Conservation (phyloP, 2,797 vertebrate genomes). For the Mormyrus hasselquistii region DNA sequence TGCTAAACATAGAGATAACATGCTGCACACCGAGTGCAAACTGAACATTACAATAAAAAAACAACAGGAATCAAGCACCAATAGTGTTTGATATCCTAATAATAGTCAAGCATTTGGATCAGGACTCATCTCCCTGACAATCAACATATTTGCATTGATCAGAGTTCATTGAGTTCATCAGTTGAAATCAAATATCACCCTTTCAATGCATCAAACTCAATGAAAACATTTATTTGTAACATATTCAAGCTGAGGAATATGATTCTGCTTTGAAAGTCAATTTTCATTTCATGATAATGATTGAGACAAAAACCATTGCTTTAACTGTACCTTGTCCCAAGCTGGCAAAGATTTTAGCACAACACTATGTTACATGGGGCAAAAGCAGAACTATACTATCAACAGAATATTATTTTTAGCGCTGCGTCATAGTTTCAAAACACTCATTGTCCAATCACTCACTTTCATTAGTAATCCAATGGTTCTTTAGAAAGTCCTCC, state of each 20-base stretch:
- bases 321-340: neutral
- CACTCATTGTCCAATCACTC: neutral
- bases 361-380: neutral
- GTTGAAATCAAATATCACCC: no score
- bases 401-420: neutral
- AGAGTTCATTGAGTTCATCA: no score
- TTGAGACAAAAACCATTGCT: neutral
- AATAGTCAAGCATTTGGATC: no score
- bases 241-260: neutral
- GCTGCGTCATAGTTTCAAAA: neutral
- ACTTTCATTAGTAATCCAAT: neutral
- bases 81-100: no score
- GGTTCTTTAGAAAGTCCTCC: neutral
- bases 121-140: no score
- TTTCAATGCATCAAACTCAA: neutral
- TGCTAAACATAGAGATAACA: no score
- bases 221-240: neutral
- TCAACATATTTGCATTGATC: no score
- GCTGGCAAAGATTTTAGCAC: neutral
- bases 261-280: neutral
- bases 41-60: no score
- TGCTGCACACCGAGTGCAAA: no score
- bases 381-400: neutral
- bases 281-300: neutral
- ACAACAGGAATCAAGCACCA: no score